phyloP scores from a whole-genome alignment of 1,140 invertebrate species.

The Heliconius himera region DNA sequence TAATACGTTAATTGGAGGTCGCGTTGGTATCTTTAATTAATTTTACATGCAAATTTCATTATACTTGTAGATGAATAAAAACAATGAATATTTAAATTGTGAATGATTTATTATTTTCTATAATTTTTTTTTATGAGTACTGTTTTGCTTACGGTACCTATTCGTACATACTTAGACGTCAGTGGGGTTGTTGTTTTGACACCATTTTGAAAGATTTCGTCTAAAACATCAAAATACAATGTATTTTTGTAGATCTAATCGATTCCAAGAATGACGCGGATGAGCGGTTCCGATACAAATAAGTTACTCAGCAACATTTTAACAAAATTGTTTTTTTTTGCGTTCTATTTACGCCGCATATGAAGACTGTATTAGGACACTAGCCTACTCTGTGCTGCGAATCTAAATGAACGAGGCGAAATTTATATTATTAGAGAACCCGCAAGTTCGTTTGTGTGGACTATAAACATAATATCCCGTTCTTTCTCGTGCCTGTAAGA shows the following conservation, averaged over 20 bases:
- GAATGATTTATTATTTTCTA: background rate
- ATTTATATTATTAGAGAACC: too few species aligned
- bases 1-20: conserved; percentile 1
- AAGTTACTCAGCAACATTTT: background rate
- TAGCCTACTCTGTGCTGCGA: background rate
- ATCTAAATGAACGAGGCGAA: too few species aligned
- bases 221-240: background rate
- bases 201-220: background rate
- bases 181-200: background rate
- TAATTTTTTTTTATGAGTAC: background rate
- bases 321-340: background rate
- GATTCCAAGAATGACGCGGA: background rate
- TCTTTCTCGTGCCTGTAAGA: too few species aligned
- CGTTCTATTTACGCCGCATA: background rate
- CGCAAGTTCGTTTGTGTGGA: too few species aligned
- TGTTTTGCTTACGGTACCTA: background rate
- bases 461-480: too few species aligned
- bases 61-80: conserved; percentile 1
- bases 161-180: background rate
- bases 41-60: background rate
- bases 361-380: background rate
- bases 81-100: conserved; percentile 1
- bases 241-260: background rate
- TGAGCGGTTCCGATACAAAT: background rate
- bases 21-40: background rate